Evolutionary conservation across 2,888 invertebrate species (phyloP).

Genomic region (Caenorhabditis parvicauda): DNA sequence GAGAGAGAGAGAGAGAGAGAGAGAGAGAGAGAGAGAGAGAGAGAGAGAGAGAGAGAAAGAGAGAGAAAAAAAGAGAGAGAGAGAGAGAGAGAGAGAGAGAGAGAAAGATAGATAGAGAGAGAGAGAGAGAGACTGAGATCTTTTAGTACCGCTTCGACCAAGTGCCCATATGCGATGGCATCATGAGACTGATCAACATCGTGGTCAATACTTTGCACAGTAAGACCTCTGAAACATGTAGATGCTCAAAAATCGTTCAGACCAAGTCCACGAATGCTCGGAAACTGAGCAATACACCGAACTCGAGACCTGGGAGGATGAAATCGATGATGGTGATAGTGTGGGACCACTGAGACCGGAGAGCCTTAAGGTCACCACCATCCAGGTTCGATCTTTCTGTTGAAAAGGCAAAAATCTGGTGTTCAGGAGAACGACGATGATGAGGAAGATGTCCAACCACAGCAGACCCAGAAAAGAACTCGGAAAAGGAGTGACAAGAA

Average conservation of each 20-base stretch:
- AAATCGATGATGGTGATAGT: constrained; percentile 20
- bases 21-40: background rate
- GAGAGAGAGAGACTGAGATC: background rate
- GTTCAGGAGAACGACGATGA: no score
- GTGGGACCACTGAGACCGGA: constrained; percentile 38
- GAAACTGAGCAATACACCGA: constrained; percentile 25
- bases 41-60: background rate
- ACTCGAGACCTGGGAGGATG: constrained; percentile 37
- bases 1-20: constrained; percentile 22
- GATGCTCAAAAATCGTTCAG: constrained; percentile 9
- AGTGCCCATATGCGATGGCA: constrained; percentile 67
- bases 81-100: no score
- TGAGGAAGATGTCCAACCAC: no score
- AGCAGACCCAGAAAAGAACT: no score
- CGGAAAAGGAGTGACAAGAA: no score
- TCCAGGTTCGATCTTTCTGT: no score
- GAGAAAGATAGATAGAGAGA: no score
- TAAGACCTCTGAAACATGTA: constrained; percentile 3
- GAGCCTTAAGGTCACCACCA: constrained; percentile 41
- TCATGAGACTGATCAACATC: constrained; percentile 80
- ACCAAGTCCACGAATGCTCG: constrained; percentile 34
- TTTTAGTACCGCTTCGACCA: constrained; percentile 66
- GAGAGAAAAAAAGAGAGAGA: no score
- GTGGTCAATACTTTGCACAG: constrained; percentile 84
- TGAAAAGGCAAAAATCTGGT: no score